Evolutionary conservation across 1,140 invertebrate genomes (phyloP).

Genomic region (Papilio polytes): DNA sequence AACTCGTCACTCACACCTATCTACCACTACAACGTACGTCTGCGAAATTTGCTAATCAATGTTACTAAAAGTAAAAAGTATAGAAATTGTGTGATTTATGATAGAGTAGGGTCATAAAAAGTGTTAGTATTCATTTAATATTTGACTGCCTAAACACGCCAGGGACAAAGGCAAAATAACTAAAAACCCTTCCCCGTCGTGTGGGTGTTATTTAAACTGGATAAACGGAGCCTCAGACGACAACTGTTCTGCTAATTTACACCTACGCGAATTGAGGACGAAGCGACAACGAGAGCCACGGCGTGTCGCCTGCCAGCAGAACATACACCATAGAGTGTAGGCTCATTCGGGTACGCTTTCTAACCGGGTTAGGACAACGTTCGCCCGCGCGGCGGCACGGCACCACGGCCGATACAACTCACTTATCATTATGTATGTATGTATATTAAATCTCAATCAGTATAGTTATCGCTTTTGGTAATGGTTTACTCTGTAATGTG

Average conservation of each 20-base stretch:
- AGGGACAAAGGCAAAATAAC: background rate
- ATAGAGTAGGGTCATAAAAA: too few species aligned
- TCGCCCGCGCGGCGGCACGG: background rate
- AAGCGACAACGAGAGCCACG: background rate
- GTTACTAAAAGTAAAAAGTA: too few species aligned
- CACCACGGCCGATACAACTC: background rate
- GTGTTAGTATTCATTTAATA: too few species aligned
- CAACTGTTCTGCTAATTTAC: background rate
- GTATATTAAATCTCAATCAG: background rate
- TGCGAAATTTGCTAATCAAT: too few species aligned
- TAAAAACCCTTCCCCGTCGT: background rate
- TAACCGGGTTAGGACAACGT: slow-evolving; percentile 2
- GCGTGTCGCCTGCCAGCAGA: background rate
- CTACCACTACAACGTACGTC: too few species aligned
- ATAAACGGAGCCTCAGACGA: background rate
- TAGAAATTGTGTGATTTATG: too few species aligned
- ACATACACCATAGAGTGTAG: background rate
- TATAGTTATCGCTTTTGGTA: too few species aligned
- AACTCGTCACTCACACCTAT: too few species aligned
- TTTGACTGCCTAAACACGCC: background rate
- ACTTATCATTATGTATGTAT: too few species aligned
- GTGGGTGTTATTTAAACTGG: background rate
- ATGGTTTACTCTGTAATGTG: too few species aligned
- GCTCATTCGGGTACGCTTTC: background rate
- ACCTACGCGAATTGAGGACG: slow-evolving; percentile 6